phyloP scores from a whole-genome alignment of 2,113 vertebrate genomes.

The Neodontobutis hainanensis region DNA sequence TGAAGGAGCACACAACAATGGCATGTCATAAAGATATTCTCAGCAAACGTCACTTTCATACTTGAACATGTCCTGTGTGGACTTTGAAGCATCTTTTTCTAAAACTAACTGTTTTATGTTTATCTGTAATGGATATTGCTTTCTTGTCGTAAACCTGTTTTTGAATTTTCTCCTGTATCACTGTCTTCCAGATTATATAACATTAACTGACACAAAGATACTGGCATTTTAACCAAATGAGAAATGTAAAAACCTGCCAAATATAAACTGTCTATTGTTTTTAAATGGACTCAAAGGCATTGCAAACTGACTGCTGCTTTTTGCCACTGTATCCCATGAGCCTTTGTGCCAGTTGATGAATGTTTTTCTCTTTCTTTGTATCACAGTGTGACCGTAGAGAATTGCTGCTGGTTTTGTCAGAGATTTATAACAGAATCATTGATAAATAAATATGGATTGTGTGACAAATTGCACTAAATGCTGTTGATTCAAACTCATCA shows the following conservation, averaged over 20 bases:
- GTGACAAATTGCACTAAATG: constrained; percentile 18
- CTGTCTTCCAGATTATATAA: constrained; percentile 49
- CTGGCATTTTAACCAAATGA: constrained; percentile 14
- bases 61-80: constrained; percentile 18
- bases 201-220: constrained; percentile 21
- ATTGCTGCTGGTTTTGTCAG: constrained; percentile 31
- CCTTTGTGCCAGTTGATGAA: constrained; percentile 43
- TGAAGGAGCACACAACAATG: constrained; percentile 13
- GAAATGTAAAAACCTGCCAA: constrained; percentile 50
- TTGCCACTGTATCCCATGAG: constrained; percentile 38
- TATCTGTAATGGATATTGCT: constrained; percentile 1
- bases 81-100: constrained; percentile 18
- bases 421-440: constrained; percentile 50
- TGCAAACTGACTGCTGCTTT: constrained; percentile 33
- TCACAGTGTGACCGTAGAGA: constrained; percentile 22
- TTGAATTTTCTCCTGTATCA: constrained; percentile 11
- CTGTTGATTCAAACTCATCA: not conserved
- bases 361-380: constrained; percentile 39
- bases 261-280: constrained; percentile 28
- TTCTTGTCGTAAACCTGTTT: constrained; percentile 14
- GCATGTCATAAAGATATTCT: constrained; percentile 26
- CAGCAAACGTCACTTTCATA: constrained; percentile 22
- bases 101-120: constrained; percentile 13
- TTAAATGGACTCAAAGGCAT: constrained; percentile 38
- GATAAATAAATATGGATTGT: constrained; percentile 61